phyloP scores from a whole-genome alignment of 2,888 invertebrate genomes.

The Uropetala carovei region DNA sequence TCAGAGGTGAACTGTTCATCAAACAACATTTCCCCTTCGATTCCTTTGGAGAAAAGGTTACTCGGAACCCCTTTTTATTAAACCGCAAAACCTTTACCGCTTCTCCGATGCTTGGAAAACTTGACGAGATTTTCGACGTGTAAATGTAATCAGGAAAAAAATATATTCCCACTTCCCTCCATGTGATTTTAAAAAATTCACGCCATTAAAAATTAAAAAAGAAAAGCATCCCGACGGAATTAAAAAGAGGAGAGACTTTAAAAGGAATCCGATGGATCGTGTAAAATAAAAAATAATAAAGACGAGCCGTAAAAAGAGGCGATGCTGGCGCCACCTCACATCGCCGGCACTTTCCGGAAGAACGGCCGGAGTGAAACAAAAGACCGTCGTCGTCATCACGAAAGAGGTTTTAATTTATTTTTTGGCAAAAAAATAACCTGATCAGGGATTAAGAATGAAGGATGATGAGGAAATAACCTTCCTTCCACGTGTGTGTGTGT shows the following conservation, averaged over 20 bases:
- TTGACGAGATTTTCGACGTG: background rate
- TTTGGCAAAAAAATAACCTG: background rate
- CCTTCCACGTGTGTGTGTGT: background rate
- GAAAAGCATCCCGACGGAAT: background rate
- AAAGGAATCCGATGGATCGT: background rate
- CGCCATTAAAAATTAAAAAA: background rate
- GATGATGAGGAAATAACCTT: background rate
- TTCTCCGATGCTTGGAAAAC: background rate
- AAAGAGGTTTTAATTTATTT: background rate
- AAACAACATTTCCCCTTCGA: too few relatives aligned
- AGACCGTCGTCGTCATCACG: background rate
- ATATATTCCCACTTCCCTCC: too few relatives aligned
- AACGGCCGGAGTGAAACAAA: constrained; percentile 39
- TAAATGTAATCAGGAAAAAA: background rate
- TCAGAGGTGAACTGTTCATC: too few relatives aligned
- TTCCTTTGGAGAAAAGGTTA: too few relatives aligned
- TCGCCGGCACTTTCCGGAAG: constrained; percentile 42
- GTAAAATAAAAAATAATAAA: background rate
- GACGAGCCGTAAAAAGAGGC: background rate
- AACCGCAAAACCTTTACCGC: too few relatives aligned
- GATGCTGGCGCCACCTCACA: constrained; percentile 26
- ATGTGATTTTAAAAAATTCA: background rate
- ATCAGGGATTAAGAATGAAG: constrained; percentile 61
- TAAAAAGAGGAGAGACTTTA: background rate
- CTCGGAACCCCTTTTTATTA: too few relatives aligned